phyloP scores from a whole-genome alignment of 1,140 invertebrate genomes.

The Helicoverpa armigera region DNA sequence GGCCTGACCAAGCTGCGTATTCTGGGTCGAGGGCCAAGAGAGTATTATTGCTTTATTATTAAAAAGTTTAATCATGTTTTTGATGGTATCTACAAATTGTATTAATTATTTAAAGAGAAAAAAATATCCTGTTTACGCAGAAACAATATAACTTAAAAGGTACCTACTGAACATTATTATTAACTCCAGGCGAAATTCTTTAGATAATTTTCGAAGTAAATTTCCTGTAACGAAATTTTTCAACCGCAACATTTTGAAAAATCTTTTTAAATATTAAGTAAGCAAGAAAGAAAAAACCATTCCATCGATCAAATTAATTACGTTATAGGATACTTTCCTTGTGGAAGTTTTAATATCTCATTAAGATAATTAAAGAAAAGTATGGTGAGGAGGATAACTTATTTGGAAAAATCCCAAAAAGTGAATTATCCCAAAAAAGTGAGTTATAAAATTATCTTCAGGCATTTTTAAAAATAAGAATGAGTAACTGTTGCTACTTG shows the following conservation, averaged over 20 bases:
- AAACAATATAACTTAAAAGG: too few species aligned
- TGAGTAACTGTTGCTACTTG: slow-evolving; percentile 1
- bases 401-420: background rate
- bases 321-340: slow-evolving; percentile 38
- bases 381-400: background rate
- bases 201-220: background rate
- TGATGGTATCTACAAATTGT: too few species aligned
- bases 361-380: slow-evolving; percentile 32
- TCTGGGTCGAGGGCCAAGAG: background rate
- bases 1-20: too few species aligned
- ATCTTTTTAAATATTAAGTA: slow-evolving; percentile 28
- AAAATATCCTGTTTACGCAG: too few species aligned
- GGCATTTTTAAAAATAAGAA: background rate
- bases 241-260: slow-evolving; percentile 14
- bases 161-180: background rate
- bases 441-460: background rate
- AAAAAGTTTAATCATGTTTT: too few species aligned
- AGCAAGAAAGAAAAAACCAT: slow-evolving; percentile 19
- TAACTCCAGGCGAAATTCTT: background rate
- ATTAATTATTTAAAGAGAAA: too few species aligned
- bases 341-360: slow-evolving; percentile 40
- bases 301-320: slow-evolving; percentile 49
- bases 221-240: slow-evolving; percentile 22
- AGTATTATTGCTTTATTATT: background rate
- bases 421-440: slow-evolving; percentile 1